A percentile compares a stretch with the other conserved stretches of the same genome.
Conservation (phyloP, 2,113 vertebrate genomes). For the Etheostoma cragini region DNA sequence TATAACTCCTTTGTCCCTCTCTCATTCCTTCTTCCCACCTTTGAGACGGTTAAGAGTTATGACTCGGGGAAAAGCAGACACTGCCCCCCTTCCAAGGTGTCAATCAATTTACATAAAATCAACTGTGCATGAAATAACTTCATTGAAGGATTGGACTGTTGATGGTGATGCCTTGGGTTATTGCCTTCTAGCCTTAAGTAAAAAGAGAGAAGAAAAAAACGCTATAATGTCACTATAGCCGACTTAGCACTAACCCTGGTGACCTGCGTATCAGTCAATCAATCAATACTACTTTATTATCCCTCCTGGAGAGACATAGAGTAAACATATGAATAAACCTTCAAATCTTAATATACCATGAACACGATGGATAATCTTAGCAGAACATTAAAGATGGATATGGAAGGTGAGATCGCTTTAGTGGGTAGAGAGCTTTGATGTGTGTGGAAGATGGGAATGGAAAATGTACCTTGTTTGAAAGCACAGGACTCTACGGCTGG, state of each 20-base stretch:
- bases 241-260: constrained; percentile 78
- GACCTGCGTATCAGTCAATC: constrained; percentile 77
- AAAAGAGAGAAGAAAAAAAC: constrained; percentile 66
- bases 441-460: constrained; percentile 6
- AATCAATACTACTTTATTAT: constrained; percentile 80
- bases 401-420: constrained; percentile 30
- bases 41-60: constrained; percentile 86
- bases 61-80: constrained; percentile 86
- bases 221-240: constrained; percentile 77
- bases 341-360: constrained; percentile 63
- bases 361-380: constrained; percentile 49
- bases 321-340: constrained; percentile 72
- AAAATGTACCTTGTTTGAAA: constrained; percentile 36
- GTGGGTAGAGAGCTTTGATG: constrained; percentile 29
- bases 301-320: constrained; percentile 49
- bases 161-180: constrained; percentile 78
- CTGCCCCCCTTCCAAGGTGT: constrained; percentile 83
- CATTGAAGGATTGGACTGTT: constrained; percentile 82
- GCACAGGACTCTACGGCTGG: constrained; percentile 11
- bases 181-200: constrained; percentile 75
- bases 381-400: constrained; percentile 56
- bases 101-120: constrained; percentile 94
- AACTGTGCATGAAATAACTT: constrained; percentile 93
- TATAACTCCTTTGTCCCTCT: constrained; percentile 57
- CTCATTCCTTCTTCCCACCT: constrained; percentile 60